Evolutionary conservation across 1,140 invertebrate genomes (phyloP), one percentile per base, ranked within the genome.

Genomic region (Musca domestica): DNA sequence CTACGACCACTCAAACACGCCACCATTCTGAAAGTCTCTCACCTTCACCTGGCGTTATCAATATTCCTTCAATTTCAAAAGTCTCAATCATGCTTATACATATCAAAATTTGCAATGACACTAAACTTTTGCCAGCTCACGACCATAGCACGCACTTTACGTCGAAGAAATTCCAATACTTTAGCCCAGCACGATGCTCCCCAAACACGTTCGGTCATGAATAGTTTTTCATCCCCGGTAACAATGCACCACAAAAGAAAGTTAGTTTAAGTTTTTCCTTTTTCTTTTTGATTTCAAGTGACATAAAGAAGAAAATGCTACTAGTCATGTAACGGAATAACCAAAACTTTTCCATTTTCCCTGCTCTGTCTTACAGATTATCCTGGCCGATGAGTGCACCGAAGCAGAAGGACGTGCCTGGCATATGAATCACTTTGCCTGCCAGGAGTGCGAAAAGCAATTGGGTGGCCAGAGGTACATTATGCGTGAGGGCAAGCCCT

Each of bases 341-440:
- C 34, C 34, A 41, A 58, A 68, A 46, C 41, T 27, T 61, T 69
- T 12, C 27, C 25, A 34, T 30, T 61, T 41, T 51, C 52, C n/a
- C 17, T 86, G 54, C 14, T 64, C 66, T 64, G 23, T 66, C 12
- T 3, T 17, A 1, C 69, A 96, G 92, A 95, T 99, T 69, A 98
- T 99, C 73, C 89, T 99, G 54, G 95, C 96, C 1, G 96, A 99
- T 81, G 96, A 99, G 84, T 99, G 96, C 84, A 99, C 97, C 12
- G 96, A 99, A 83, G 98, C 97, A 1, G 98, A 99, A 81, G 96
- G 96, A 12, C 86, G 94, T 71, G 95, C 95, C 51, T 99, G 96
- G 96, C 97, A 99, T 83, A 98, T 99, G 94, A 92, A 94, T 74
- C 97, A 99, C 83, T 99, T 99, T 81, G 93, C 93, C 3, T 99